Base-by-base conservation (phyloP, 2,888 invertebrate genomes). In the Abrostola triplasia region DNA sequence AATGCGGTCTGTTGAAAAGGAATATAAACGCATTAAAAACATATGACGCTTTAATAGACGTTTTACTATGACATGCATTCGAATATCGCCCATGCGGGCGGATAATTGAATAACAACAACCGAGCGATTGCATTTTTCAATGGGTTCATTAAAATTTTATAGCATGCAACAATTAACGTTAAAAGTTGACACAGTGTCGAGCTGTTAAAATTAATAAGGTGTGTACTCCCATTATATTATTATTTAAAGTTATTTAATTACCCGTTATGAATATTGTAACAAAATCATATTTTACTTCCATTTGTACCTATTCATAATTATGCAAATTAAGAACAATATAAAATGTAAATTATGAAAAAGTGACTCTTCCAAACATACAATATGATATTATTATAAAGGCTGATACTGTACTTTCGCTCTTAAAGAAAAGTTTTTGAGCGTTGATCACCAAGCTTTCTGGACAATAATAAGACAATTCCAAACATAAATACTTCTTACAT, bases 41-140 rank as follows among this genome's bases (percentile, higher is more conserved):
- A 47, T 47, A 8, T 24, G 44, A 47, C 13, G 49, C 48, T 40
- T 47, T 36, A 67, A 48, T n/a, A 7, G 24, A 36, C 49, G 41
- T 52, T 53, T 44, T 24, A 53, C 53, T 64, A 70, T 58, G 55
- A 42, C n/a, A 41, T 57, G 51, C 54, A 58, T 55, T 49, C 52
- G 51, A 53, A 64, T 50, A 60, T 49, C 61, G 48, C 73, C 69
- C 75, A 87, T 87, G 83, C 84, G 87, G 84, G 85, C 79, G 77
- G 77, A 81, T 87, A 87, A 88, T 88, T 85, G 83, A 88, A 88
- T 86, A 89, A 87, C 84, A 84, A 81, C 84, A 79, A 81, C 72
- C 62, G 55, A 65, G 74, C 73, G 76, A 80, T 83, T 84, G 76
- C 70, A 82, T 86, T 87, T 87, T 87, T 86, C 81, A 87, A 88